Evolutionary conservation across 2,888 invertebrate species (phyloP).

Genomic region (Cistogaster globosa): DNA sequence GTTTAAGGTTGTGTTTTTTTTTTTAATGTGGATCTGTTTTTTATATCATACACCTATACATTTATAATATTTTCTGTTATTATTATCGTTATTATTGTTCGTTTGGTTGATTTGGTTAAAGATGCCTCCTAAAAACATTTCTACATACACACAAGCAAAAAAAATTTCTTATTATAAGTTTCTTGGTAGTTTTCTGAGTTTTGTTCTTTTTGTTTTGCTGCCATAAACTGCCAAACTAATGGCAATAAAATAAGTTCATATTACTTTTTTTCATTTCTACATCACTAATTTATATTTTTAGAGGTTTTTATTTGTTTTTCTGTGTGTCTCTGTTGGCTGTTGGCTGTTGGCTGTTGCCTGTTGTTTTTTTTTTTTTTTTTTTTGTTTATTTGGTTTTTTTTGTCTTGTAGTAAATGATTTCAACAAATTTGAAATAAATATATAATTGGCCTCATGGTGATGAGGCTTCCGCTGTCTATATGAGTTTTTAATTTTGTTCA

Average conservation of each 20-base stretch:
- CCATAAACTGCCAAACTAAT: slow-evolving; percentile 20
- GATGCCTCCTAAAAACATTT: slow-evolving; percentile 35
- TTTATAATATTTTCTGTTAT: slow-evolving; percentile 30
- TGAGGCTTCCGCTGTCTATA: slow-evolving; percentile 69
- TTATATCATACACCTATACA: slow-evolving; percentile 6
- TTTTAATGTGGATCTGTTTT: slow-evolving; percentile 35
- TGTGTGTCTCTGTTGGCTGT: slow-evolving; percentile 37
- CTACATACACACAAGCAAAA: background rate
- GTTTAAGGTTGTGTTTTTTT: slow-evolving; percentile 27
- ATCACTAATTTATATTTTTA: slow-evolving; percentile 14
- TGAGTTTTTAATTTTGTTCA: slow-evolving; percentile 57
- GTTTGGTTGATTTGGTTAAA: slow-evolving; percentile 45
- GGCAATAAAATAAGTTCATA: slow-evolving; percentile 50
- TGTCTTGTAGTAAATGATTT: slow-evolving; percentile 25
- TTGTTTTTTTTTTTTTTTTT: too few species aligned
- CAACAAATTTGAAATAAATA: slow-evolving; percentile 58
- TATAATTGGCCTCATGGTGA: slow-evolving; percentile 70
- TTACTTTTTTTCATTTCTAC: slow-evolving; percentile 32
- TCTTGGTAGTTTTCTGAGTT: slow-evolving; percentile 12
- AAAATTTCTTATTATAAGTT: slow-evolving; percentile 38
- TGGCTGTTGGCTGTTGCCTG: slow-evolving; percentile 9
- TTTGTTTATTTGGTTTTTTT: too few species aligned
- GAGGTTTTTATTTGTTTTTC: slow-evolving; percentile 23
- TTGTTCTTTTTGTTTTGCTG: background rate
- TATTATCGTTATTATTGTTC: slow-evolving; percentile 55